phyloP scores from a whole-genome alignment of 2,113 vertebrate genomes.

The Archilochus colubris region DNA sequence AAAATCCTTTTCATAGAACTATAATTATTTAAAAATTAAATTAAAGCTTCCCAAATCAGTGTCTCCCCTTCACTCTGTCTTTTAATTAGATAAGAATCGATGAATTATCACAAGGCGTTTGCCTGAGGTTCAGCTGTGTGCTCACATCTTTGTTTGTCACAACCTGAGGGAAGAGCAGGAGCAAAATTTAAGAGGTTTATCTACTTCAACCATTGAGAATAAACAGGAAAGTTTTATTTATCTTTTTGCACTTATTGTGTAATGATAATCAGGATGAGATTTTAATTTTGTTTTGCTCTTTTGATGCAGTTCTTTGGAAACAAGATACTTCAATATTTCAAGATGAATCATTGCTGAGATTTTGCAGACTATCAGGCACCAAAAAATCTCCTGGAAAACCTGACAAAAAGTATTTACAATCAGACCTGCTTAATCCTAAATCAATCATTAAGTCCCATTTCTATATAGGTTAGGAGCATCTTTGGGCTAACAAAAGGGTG shows the following conservation, averaged over 20 bases:
- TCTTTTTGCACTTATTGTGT: not conserved
- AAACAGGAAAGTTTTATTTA: not conserved
- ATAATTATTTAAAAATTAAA: not conserved
- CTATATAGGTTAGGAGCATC: not conserved
- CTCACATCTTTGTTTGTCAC: not conserved
- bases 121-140: not conserved
- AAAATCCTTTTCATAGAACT: not conserved
- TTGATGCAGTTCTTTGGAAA: not conserved
- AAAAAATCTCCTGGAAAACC: constrained; percentile 1
- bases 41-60: not conserved
- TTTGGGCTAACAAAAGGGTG: not conserved
- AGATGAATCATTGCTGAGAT: not conserved
- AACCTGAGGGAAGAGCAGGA: not conserved
- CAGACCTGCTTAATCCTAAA: not conserved
- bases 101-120: not conserved
- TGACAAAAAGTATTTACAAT: not conserved
- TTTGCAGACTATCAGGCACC: not conserved
- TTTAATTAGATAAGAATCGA: not conserved
- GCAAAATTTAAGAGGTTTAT: not conserved
- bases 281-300: constrained; percentile 11
- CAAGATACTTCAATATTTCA: not conserved
- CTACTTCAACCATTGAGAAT: not conserved
- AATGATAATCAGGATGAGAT: not conserved
- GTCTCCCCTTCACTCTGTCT: not conserved
- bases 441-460: not conserved